Evolutionary conservation across 1,140 invertebrate genomes (phyloP), one percentile per base, ranked within the genome.

Genomic region (Brachystomella parvula): DNA sequence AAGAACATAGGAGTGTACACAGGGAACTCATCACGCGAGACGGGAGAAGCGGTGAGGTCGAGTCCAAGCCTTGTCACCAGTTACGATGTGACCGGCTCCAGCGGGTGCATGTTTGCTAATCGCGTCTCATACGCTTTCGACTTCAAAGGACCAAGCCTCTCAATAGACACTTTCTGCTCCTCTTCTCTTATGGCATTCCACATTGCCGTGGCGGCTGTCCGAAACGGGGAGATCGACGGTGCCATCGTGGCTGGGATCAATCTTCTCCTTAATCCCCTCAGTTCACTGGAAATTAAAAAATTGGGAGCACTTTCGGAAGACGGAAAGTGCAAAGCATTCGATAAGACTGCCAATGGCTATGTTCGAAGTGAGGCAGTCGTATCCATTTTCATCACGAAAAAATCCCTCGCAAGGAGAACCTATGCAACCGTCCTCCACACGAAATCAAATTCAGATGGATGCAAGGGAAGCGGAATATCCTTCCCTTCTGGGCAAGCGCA

Each of bases 121-220:
- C 85, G 96, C 75, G 84, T 98, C 35, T 97, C 94, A 0, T 98
- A 88, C 80, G 88, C 92, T 9, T 98, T 96, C 79, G 93, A 98
- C 75, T 90, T 96, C 66, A 87, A 80, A 75, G 83, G 95, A 17
- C 95, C 95, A 1, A 96, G 92, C 77, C 95, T 89, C 77, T 86
- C 90, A 3, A 79, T 97, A 3, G 95, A 98, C 78, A 96, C 95
- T 12, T 94, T 94, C 0, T 98, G 95, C 78, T 96, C 94, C 0
- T 96, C 93, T 68, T 90, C 90, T 57, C 77, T 96, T 75, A 85
- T 90, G 75, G 94, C 92, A 1, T 78, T 98, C 74, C 85, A 92
- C 73, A 88, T 95, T 74, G 96, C 94, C 17, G 81, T 92, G 17
- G 76, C 79, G 6, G 87, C 90, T 17, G 94, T 98, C 53, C 81